phyloP scores from a whole-genome alignment of 2,797 vertebrate genomes.

The Carapus acus region DNA sequence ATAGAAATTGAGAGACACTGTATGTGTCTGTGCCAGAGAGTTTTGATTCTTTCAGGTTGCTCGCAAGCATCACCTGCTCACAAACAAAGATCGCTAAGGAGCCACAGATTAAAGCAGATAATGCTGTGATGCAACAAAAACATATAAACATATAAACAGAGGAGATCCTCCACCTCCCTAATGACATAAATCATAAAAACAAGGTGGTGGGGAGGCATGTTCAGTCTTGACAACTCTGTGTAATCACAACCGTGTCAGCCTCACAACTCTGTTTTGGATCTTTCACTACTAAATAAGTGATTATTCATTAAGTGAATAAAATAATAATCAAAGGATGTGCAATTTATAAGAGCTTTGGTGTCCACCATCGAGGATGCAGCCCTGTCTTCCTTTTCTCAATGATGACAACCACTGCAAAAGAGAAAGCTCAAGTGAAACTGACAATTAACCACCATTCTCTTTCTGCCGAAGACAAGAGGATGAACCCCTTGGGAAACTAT shows the following conservation, averaged over 20 bases:
- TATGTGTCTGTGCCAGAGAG: not conserved
- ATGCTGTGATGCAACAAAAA: too few species aligned
- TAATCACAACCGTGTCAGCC: too few species aligned
- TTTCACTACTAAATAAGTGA: not conserved
- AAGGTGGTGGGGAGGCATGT: too few species aligned
- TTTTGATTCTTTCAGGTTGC: not conserved
- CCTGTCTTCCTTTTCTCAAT: not conserved
- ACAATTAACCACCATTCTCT: not conserved
- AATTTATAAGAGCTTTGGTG: not conserved
- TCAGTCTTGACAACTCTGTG: too few species aligned
- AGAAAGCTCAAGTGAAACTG: not conserved
- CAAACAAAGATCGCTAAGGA: not conserved
- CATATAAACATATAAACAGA: too few species aligned
- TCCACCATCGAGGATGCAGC: not conserved
- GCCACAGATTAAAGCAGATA: not conserved
- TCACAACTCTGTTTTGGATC: not conserved
- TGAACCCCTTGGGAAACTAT: too few species aligned
- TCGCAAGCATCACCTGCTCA: not conserved
- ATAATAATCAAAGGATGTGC: not conserved
- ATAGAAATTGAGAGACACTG: too few species aligned
- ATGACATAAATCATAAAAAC: too few species aligned
- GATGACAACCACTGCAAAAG: not conserved
- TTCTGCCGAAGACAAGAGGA: conserved; percentile 4
- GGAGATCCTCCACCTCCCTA: too few species aligned
- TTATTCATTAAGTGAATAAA: too few species aligned